Conservation (phyloP, 2,113 vertebrate species). For the Orientallactaga bullata region DNA sequence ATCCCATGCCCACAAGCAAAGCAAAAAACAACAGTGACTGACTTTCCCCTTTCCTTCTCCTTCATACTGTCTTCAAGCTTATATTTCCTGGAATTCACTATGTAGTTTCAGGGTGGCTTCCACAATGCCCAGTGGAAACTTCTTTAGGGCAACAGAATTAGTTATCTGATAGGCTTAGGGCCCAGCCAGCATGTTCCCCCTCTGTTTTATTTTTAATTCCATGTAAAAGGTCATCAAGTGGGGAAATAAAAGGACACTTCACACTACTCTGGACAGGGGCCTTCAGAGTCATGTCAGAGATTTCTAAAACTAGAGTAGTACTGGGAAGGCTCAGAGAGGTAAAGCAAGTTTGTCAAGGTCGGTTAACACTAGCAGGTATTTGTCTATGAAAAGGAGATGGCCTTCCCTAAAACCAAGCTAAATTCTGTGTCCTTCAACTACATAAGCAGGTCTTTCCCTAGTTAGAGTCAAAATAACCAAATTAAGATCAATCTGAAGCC, state of each 20-base stretch:
- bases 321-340: slow-evolving; percentile 42
- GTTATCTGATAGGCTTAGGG: slow-evolving; percentile 6
- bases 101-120: too few species aligned
- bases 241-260: slow-evolving; percentile 2
- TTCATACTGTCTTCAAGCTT: background rate
- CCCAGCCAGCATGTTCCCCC: background rate
- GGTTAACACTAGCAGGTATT: background rate
- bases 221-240: slow-evolving; percentile 64
- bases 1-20: background rate
- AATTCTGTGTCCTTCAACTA: background rate
- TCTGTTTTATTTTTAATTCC: slow-evolving; percentile 65
- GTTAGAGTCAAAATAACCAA: slow-evolving; percentile 5
- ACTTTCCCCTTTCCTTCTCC: background rate
- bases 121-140: too few species aligned
- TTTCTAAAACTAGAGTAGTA: slow-evolving; percentile 12
- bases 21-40: background rate
- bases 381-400: background rate
- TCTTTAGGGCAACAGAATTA: background rate
- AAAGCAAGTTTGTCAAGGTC: slow-evolving; percentile 12
- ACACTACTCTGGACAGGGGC: background rate
- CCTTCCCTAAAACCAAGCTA: slow-evolving; percentile 19
- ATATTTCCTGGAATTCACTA: too few species aligned
- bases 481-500: background rate
- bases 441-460: slow-evolving; percentile 28
- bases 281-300: background rate